Percentiles rank a stretch among this genome's conserved stretches.
phyloP scores from a whole-genome alignment of 1,140 invertebrate species.

The Megalopta genalis region DNA sequence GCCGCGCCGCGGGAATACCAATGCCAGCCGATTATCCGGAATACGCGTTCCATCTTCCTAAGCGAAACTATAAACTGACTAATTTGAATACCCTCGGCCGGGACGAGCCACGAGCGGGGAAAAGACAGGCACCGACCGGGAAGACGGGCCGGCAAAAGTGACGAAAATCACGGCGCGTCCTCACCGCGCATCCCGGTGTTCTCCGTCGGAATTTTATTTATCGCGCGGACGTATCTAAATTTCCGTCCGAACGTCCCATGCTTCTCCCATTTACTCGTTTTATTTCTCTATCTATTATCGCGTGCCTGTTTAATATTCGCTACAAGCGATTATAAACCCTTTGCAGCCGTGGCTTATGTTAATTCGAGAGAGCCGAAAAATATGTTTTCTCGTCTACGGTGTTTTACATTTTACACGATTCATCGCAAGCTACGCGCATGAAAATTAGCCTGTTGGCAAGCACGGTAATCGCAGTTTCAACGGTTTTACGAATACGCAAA shows the following conservation, averaged over 20 bases:
- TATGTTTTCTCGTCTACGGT: too few species aligned
- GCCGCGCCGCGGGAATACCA: slow-evolving; percentile 58
- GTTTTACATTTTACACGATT: too few species aligned
- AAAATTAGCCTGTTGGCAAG: too few species aligned
- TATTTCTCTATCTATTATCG: slow-evolving; percentile 32
- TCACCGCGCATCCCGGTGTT: too few species aligned
- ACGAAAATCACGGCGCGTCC: too few species aligned
- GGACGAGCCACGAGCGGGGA: too few species aligned
- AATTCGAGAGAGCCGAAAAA: too few species aligned
- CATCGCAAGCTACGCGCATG: not conserved
- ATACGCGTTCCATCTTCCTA: slow-evolving; percentile 53
- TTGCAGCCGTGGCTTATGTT: too few species aligned
- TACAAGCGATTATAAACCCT: too few species aligned
- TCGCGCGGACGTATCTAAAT: slow-evolving; percentile 20
- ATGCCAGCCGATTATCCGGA: slow-evolving; percentile 53
- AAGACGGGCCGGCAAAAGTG: slow-evolving; percentile 20
- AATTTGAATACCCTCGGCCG: slow-evolving; percentile 56
- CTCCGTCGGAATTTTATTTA: slow-evolving; percentile 46
- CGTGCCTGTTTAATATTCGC: not conserved
- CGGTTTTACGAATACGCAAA: too few species aligned
- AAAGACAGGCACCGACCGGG: slow-evolving; percentile 1
- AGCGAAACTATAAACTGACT: slow-evolving; percentile 62
- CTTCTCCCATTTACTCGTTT: not conserved
- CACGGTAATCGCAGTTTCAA: too few species aligned
- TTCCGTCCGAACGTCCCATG: slow-evolving; percentile 8